Base-by-base conservation (phyloP, 2,888 invertebrate species). In the Elysia crispata region DNA sequence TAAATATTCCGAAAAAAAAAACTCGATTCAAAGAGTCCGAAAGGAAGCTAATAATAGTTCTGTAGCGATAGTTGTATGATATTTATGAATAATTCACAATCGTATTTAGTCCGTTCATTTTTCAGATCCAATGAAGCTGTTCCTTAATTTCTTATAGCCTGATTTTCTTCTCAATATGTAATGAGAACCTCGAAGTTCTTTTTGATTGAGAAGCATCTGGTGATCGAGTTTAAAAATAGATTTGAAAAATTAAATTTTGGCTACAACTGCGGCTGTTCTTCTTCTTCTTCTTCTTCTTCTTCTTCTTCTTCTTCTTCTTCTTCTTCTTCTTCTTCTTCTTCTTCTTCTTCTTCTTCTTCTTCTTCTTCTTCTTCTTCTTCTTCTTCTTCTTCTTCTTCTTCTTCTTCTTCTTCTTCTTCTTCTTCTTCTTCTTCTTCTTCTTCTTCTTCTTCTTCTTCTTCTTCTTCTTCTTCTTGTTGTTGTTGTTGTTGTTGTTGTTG, bases 281-380 rank as follows among this genome's bases (percentile, higher is more conserved):
- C 67, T 28, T 67, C 25, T 28, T 25, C 25, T 67, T 28, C 67
- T 28, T 25, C 67, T 28, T 28, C 28, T 28, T 28, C 67, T 67
- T 28, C 67, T 67, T 62, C 23, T 25, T 64, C 1, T 23, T 25
- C 49, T 33, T 41, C 25, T 49, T 25, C 28, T 64, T 66, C 49
- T 66, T 64, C 41, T 33, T 66, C 41, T 66, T 31, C 49, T n/a
- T 76, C 49, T 66, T 64, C 49, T 28, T 76, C 28, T 66, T 64
- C 20, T 20, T 49, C 20, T 23, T 54, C 5, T 25, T 74, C 28
- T 57, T 54, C 28, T 28, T 28, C 25, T 57, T 74, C 28, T 57
- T 54, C 13, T 25, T 54, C 28, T 57, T 54, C 28, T 28, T 66
- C 25, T 66, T 25, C 25, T 49, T 66, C 8, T 66, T 41, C 25